Evolutionary conservation across 2,113 vertebrate species (phyloP).

Genomic region (Eubucco bourcierii): DNA sequence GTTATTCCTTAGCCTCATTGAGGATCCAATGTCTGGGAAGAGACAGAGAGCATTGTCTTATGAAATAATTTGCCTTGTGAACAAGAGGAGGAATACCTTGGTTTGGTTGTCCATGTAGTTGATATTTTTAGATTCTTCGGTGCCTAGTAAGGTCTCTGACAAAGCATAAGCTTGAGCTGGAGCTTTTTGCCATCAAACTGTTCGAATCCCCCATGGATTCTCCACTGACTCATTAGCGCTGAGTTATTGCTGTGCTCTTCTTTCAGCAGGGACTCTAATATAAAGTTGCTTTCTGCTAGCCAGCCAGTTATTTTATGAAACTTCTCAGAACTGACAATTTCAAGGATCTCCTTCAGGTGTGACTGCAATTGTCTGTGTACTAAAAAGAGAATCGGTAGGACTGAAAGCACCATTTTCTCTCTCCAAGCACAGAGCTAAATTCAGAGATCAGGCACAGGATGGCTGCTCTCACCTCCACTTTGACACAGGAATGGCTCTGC

Average conservation of each 20-base stretch:
- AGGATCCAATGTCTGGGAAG: neutral
- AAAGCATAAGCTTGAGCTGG: neutral
- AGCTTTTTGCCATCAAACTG: neutral
- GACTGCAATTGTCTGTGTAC: neutral
- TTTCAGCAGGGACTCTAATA: constrained; percentile 41
- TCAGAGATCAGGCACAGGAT: neutral
- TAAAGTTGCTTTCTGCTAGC: neutral
- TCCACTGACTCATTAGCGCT: constrained; percentile 17
- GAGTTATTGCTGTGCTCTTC: constrained; percentile 25
- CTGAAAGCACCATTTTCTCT: neutral
- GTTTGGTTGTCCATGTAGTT: neutral
- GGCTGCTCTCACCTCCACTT: neutral
- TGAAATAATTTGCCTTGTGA: neutral
- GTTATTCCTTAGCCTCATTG: neutral
- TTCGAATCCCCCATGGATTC: neutral
- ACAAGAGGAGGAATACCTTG: neutral
- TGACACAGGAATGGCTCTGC: neutral
- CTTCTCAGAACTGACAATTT: neutral
- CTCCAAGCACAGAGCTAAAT: neutral
- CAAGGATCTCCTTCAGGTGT: constrained; percentile 1
- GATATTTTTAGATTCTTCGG: neutral
- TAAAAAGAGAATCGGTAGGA: neutral
- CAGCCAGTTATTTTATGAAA: constrained; percentile 20
- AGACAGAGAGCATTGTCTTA: neutral
- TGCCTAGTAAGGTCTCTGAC: neutral